Conservation (phyloP, 1,140 invertebrate species). For the Melanaphis sacchari region DNA sequence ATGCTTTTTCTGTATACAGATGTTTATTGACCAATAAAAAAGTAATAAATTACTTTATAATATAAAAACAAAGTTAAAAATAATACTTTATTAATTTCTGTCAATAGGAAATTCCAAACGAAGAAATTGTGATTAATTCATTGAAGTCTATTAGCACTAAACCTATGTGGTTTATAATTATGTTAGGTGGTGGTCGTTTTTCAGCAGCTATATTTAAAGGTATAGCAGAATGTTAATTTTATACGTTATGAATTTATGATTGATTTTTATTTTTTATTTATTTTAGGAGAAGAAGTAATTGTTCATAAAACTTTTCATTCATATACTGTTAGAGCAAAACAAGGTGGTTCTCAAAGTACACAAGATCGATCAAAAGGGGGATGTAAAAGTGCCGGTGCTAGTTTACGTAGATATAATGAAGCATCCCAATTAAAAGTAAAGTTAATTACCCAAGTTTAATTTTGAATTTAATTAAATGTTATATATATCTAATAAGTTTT, state of each 20-base stretch:
- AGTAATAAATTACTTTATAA: background rate
- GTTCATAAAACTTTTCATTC: constrained; percentile 87
- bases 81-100: background rate
- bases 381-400: constrained; percentile 82
- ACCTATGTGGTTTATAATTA: constrained; percentile 75
- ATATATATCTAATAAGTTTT: constrained; percentile 6
- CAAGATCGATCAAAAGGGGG: constrained; percentile 72
- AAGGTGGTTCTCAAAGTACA: constrained; percentile 79
- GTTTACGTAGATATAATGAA: constrained; percentile 82
- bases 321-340: constrained; percentile 84
- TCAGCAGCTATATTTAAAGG: constrained; percentile 82
- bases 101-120: constrained; percentile 9
- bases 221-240: constrained; percentile 60
- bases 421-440: constrained; percentile 64
- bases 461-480: background rate
- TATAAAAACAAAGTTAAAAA: background rate
- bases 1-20: constrained; percentile 45
- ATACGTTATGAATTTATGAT: background rate
- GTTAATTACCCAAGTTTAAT: too few relatives aligned
- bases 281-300: constrained; percentile 67
- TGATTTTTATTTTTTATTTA: constrained; percentile 58
- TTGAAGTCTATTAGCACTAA: background rate
- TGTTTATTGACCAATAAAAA: constrained; percentile 50
- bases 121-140: constrained; percentile 19
- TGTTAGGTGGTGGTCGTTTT: constrained; percentile 87